Evolutionary conservation across 1,140 invertebrate genomes (phyloP).

Genomic region (Zaprionus ornatus): DNA sequence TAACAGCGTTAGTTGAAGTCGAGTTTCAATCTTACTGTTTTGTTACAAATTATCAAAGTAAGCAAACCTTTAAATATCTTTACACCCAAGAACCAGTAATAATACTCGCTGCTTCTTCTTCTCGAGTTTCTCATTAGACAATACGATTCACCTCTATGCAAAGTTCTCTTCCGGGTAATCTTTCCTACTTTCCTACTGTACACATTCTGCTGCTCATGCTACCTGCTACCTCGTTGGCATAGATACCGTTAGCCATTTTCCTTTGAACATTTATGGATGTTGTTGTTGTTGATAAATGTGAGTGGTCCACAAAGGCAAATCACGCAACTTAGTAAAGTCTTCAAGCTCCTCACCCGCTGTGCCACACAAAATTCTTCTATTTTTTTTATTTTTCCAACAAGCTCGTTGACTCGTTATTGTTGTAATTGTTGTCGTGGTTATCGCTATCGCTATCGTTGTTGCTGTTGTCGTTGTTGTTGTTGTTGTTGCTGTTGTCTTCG

Average conservation of each 20-base stretch:
- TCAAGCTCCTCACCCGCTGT: slow-evolving; percentile 44
- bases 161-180: background rate
- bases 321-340: slow-evolving; percentile 64
- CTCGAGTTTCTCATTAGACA: background rate
- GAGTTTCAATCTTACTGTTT: background rate
- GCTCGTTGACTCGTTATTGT: slow-evolving; percentile 46
- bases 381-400: slow-evolving; percentile 32
- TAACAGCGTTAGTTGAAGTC: background rate
- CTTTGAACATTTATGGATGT: slow-evolving; percentile 62
- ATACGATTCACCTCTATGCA: background rate
- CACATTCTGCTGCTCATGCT: background rate
- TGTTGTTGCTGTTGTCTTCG: slow-evolving; percentile 22
- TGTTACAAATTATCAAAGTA: too few species aligned
- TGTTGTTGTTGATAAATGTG: slow-evolving; percentile 71
- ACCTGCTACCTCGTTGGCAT: slow-evolving; percentile 25
- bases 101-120: background rate
- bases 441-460: slow-evolving; percentile 27
- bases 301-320: slow-evolving; percentile 48
- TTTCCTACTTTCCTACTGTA: background rate
- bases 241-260: slow-evolving; percentile 28
- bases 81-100: background rate
- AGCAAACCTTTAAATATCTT: background rate
- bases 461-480: slow-evolving; percentile 21
- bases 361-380: slow-evolving; percentile 29
- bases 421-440: slow-evolving; percentile 41